Percentiles rank a stretch among this genome's conserved stretches.
Evolutionary conservation across 1,140 invertebrate species (phyloP).

Genomic region (Drosophila nasuta): DNA sequence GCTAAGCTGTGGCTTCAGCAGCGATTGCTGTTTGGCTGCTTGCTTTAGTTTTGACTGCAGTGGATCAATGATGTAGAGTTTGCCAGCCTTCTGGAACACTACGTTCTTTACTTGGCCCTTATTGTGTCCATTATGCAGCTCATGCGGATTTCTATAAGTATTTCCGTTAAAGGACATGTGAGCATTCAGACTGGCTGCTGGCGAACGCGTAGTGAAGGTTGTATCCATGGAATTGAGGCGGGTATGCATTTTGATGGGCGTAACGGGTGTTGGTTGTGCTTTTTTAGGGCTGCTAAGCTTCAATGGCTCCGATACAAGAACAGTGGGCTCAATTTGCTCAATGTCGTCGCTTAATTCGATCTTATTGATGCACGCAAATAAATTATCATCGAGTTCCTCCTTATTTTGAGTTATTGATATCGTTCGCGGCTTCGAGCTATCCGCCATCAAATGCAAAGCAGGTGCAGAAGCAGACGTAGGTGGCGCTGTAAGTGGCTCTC

Average conservation of each 20-base stretch:
- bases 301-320: conserved; percentile 64
- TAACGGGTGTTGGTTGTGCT: background rate
- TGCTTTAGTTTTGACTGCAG: conserved; percentile 74
- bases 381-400: conserved; percentile 78
- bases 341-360: conserved; percentile 67
- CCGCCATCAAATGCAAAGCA: background rate
- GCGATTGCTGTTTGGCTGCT: conserved; percentile 72
- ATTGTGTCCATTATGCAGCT: conserved; percentile 48
- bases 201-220: background rate
- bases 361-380: conserved; percentile 74
- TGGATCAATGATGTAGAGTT: conserved; percentile 80
- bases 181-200: background rate
- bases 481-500: background rate
- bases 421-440: conserved; percentile 51
- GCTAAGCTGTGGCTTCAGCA: conserved; percentile 77
- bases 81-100: conserved; percentile 76
- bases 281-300: conserved; percentile 73
- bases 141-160: background rate
- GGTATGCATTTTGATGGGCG: conserved; percentile 3
- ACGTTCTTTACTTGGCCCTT: conserved; percentile 59
- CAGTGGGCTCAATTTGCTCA: conserved; percentile 74
- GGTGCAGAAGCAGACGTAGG: background rate
- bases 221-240: conserved; percentile 24
- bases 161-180: conserved; percentile 8
- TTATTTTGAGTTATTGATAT: conserved; percentile 74